phyloP scores from a whole-genome alignment of 2,113 vertebrate species.

The Sminthopsis crassicaudata region DNA sequence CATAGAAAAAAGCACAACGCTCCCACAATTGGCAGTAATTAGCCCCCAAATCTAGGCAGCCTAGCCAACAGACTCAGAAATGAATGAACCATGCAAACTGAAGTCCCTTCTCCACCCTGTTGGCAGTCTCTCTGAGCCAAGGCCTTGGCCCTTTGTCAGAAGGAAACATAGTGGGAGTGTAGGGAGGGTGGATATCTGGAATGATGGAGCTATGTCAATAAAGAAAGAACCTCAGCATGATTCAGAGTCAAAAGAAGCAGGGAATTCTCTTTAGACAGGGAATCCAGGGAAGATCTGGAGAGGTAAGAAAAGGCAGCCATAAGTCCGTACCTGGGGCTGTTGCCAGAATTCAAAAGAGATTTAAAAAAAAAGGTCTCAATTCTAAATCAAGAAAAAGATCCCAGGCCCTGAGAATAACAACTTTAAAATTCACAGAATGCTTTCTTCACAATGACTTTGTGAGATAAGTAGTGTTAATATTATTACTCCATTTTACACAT shows the following conservation, averaged over 20 bases:
- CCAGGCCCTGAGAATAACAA: background rate
- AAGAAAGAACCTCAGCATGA: background rate
- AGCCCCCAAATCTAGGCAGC: background rate
- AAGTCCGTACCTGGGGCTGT: background rate
- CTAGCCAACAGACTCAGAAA: slow-evolving; percentile 31
- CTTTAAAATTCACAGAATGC: background rate
- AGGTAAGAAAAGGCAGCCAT: background rate
- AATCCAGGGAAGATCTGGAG: background rate
- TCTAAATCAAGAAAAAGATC: background rate
- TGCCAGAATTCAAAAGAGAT: background rate
- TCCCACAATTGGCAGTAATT: slow-evolving; percentile 12
- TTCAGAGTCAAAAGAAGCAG: background rate
- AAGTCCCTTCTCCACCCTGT: background rate
- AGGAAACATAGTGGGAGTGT: background rate
- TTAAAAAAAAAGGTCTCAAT: background rate
- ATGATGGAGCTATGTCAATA: background rate
- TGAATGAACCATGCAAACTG: slow-evolving; percentile 18
- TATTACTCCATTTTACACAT: background rate
- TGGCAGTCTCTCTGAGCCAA: background rate
- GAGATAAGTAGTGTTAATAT: background rate
- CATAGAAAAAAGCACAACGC: slow-evolving; percentile 2
- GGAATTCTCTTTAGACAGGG: background rate
- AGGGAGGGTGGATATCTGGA: background rate
- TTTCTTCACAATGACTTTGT: background rate
- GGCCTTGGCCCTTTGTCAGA: slow-evolving; percentile 29